These are phyloP conservation scores for Psettodes erumei DNA, from an alignment of 2,113 vertebrate genomes.

Conservation along the genomic window DNA sequence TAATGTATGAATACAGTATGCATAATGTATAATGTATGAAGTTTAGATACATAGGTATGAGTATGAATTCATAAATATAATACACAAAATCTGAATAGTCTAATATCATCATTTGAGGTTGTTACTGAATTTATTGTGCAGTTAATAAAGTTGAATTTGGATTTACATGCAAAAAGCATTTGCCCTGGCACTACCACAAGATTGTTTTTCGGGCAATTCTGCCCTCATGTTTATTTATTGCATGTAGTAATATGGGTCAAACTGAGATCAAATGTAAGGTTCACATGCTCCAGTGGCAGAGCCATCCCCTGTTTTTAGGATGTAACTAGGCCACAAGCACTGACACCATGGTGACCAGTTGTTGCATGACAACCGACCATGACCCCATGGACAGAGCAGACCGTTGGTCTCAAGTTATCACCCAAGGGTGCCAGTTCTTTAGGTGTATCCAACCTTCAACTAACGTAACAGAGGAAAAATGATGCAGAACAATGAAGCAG, in stretches of 20 bases:
- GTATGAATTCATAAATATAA: not conserved
- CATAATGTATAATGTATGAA: no score
- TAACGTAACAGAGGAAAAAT: not conserved
- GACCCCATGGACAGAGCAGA: conserved; percentile 54
- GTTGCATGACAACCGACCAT: conserved; percentile 61
- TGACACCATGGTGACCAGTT: conserved; percentile 61
- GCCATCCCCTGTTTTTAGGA: conserved; percentile 3
- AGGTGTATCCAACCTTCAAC: not conserved
- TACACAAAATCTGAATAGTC: not conserved
- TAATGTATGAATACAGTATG: no score
- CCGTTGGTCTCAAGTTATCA: conserved; percentile 48
- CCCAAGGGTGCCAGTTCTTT: conserved; percentile 1
- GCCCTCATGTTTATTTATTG: not conserved
- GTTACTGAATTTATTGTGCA: not conserved
- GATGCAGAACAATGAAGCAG: conserved; percentile 1
- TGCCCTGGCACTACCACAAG: not conserved
- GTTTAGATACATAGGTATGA: not conserved
- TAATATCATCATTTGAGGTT: no score
- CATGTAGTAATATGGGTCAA: not conserved
- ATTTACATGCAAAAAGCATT: not conserved
- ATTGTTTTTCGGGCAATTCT: not conserved
- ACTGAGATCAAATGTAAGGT: not conserved
- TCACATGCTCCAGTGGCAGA: conserved; percentile 10
- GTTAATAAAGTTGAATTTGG: not conserved
- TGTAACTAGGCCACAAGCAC: conserved; percentile 50